Evolutionary conservation across 2,113 vertebrate species (phyloP).

Genomic region (Sardina pilchardus): DNA sequence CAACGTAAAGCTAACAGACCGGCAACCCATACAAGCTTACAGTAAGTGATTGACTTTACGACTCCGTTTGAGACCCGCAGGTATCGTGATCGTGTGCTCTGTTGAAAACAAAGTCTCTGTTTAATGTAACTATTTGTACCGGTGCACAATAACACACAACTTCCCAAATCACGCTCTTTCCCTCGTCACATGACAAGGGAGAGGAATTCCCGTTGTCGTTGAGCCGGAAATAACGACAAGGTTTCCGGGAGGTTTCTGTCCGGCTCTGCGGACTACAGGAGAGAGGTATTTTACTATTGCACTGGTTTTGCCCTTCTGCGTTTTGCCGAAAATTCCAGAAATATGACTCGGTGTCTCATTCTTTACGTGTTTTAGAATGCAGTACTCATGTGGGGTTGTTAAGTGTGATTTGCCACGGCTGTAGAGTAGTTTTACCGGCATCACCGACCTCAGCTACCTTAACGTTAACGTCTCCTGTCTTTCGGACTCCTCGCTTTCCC

Average conservation of each 20-base stretch:
- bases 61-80: background rate
- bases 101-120: background rate
- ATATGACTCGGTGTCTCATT: too few relatives aligned
- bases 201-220: constrained; percentile 56
- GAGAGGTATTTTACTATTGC: constrained; percentile 65
- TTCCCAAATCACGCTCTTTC: background rate
- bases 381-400: background rate
- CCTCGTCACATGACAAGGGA: constrained; percentile 62
- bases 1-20: background rate
- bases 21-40: background rate
- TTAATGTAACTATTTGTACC: background rate
- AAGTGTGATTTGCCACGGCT: background rate
- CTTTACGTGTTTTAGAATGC: background rate
- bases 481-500: background rate
- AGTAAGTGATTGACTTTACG: background rate
- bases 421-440: background rate
- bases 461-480: background rate
- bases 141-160: background rate
- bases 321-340: background rate
- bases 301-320: background rate
- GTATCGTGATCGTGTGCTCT: background rate
- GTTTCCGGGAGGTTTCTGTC: constrained; percentile 88
- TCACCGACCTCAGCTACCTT: background rate
- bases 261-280: constrained; percentile 90
- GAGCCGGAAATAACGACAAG: constrained; percentile 75